A percentile compares a stretch with the other conserved stretches of the same genome.
phyloP scores from a whole-genome alignment of 2,797 vertebrate genomes.

The Bryconaethiops microstoma region DNA sequence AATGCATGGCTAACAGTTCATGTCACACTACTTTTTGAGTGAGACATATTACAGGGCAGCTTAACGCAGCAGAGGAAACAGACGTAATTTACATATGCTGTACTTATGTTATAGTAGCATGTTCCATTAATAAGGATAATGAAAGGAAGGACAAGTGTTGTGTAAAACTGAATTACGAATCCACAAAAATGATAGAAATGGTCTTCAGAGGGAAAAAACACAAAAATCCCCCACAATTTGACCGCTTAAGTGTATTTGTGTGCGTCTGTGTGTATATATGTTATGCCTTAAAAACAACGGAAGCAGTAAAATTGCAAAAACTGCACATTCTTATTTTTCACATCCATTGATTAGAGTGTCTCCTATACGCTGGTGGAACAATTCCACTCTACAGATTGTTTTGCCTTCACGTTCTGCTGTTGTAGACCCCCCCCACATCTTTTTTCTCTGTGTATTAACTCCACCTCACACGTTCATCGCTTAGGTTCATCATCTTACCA shows the following conservation, averaged over 20 bases:
- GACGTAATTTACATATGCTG: neutral
- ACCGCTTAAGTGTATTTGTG: too few relatives aligned
- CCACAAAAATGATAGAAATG: neutral
- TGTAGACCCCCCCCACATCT: constrained; percentile 42
- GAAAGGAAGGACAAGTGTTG: neutral
- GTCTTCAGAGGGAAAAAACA: neutral
- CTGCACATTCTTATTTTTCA: neutral
- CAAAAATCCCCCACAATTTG: too few relatives aligned
- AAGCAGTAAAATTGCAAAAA: neutral
- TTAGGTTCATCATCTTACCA: constrained; percentile 47
- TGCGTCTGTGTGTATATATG: too few relatives aligned
- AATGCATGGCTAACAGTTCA: too few relatives aligned
- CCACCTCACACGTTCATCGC: constrained; percentile 52
- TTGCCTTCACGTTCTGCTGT: neutral
- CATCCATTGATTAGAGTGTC: neutral
- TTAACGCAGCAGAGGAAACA: too few relatives aligned
- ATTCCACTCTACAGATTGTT: neutral
- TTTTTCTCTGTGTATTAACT: constrained; percentile 6
- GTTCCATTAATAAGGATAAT: neutral
- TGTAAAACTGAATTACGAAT: neutral
- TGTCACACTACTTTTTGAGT: too few relatives aligned
- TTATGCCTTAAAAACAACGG: too few relatives aligned
- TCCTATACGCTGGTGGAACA: neutral
- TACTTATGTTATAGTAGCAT: too few relatives aligned
- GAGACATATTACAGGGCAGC: too few relatives aligned